phyloP scores from a whole-genome alignment of 2,113 vertebrate species.

The Nothocercus nigrocapillus region DNA sequence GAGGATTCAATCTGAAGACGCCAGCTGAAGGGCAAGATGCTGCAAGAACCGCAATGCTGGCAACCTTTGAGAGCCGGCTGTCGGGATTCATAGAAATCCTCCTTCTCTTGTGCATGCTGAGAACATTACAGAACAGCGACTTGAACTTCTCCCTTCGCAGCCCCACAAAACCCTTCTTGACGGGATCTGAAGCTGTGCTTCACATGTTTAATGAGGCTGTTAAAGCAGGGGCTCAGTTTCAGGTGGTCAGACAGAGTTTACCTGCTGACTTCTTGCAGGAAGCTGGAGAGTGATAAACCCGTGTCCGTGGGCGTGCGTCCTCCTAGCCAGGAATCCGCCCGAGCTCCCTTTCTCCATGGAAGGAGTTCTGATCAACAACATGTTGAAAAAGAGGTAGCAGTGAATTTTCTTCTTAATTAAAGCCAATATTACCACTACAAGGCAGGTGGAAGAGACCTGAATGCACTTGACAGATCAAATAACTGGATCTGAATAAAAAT shows the following conservation, averaged over 20 bases:
- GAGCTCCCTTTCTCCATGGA: not conserved
- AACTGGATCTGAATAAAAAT: not conserved
- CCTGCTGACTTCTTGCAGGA: too few relatives aligned
- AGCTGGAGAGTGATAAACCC: not conserved
- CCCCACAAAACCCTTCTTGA: too few relatives aligned
- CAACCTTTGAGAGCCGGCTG: not conserved
- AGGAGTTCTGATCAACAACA: not conserved
- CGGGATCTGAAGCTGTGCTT: not conserved
- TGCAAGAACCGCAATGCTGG: not conserved
- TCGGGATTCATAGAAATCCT: not conserved
- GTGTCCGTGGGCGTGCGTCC: not conserved
- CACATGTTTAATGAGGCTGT: not conserved
- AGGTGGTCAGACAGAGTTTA: too few relatives aligned
- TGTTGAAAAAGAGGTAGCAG: not conserved
- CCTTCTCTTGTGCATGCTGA: not conserved
- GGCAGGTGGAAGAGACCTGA: not conserved
- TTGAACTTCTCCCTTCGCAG: not conserved
- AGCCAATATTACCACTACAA: not conserved
- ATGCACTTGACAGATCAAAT: not conserved
- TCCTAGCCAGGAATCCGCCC: accelerated
- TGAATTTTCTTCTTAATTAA: not conserved
- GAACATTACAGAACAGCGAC: not conserved
- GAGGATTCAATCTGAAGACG: not conserved
- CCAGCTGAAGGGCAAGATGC: not conserved
- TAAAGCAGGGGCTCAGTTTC: not conserved